Conservation (phyloP, 2,888 invertebrate species). For the Chrysolina americana region DNA sequence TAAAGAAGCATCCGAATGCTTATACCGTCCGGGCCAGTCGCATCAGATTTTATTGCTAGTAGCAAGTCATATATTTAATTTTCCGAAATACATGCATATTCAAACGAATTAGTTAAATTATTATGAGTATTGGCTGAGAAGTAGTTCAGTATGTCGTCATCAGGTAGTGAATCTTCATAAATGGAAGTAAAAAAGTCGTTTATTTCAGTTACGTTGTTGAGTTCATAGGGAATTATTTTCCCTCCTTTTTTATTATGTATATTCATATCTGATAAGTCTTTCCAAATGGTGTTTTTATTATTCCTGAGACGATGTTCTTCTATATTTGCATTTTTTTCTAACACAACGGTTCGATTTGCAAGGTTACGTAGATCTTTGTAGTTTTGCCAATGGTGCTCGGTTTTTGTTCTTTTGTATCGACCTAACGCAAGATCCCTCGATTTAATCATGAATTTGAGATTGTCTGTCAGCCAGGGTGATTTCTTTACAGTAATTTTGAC, state of each 20-base stretch:
- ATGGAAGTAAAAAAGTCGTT: neutral
- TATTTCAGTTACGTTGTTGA: neutral
- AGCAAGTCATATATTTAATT: neutral
- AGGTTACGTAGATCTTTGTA: too few species aligned
- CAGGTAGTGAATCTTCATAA: conserved; percentile 3
- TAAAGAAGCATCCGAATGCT: too few species aligned
- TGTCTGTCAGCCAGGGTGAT: conserved; percentile 19
- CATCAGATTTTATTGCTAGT: conserved; percentile 13
- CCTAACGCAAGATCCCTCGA: conserved; percentile 19
- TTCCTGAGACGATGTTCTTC: conserved; percentile 13
- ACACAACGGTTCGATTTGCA: neutral
- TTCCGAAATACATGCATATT: neutral
- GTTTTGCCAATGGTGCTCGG: conserved; percentile 4
- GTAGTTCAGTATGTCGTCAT: neutral
- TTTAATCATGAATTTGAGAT: conserved; percentile 10
- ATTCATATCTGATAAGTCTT: neutral
- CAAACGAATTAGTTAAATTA: neutral
- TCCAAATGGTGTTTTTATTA: neutral
- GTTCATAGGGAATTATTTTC: neutral
- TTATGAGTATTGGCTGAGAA: neutral
- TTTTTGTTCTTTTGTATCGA: conserved; percentile 29
- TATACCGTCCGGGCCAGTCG: neutral
- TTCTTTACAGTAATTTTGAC: conserved; percentile 9
- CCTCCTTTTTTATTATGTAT: neutral
- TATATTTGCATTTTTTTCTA: conserved; percentile 27